A percentile compares a stretch with the other conserved stretches of the same genome.
Evolutionary conservation across 1,140 invertebrate genomes (phyloP).

Genomic region (Ptiloglossa arizonensis): DNA sequence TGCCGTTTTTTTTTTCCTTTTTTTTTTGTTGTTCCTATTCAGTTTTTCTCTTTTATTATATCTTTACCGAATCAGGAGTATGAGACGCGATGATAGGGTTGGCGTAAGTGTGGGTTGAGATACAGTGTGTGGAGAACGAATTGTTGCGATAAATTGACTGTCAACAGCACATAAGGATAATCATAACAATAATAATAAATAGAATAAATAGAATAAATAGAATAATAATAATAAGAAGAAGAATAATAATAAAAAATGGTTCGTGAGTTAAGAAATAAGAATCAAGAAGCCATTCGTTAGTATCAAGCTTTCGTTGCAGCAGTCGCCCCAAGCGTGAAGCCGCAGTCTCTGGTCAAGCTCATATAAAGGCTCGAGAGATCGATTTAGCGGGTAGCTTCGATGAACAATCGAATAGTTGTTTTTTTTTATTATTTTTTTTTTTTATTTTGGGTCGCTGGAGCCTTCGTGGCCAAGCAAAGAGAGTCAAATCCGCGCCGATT

Average conservation of each 20-base stretch:
- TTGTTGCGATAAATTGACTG: slow-evolving; percentile 16
- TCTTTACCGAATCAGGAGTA: not conserved
- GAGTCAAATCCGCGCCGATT: not conserved
- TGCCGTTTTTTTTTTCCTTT: not conserved
- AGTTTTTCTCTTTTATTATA: no score
- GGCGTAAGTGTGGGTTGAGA: slow-evolving; percentile 12
- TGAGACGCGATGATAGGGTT: slow-evolving; percentile 5
- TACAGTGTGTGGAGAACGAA: slow-evolving; percentile 20
- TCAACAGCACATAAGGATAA: slow-evolving; percentile 26
- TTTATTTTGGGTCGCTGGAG: not conserved
- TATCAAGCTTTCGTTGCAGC: slow-evolving; percentile 69
- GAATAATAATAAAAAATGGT: slow-evolving; percentile 25
- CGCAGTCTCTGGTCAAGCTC: slow-evolving; percentile 61
- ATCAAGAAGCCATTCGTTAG: slow-evolving; percentile 73
- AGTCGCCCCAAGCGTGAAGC: slow-evolving; percentile 76
- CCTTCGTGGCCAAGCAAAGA: slow-evolving; percentile 4
- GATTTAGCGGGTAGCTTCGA: slow-evolving; percentile 29
- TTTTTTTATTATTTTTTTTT: not conserved
- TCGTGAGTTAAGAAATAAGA: slow-evolving; percentile 61
- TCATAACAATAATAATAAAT: slow-evolving; percentile 15
- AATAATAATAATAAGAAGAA: slow-evolving; percentile 24
- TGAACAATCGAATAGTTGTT: not conserved
- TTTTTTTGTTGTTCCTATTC: no score
- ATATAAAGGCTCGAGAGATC: slow-evolving; percentile 59
- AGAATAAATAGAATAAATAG: not conserved